Percentiles rank a stretch among this genome's conserved stretches.
Evolutionary conservation across 2,797 vertebrate genomes (phyloP).

Genomic region (Geotrypetes seraphini): DNA sequence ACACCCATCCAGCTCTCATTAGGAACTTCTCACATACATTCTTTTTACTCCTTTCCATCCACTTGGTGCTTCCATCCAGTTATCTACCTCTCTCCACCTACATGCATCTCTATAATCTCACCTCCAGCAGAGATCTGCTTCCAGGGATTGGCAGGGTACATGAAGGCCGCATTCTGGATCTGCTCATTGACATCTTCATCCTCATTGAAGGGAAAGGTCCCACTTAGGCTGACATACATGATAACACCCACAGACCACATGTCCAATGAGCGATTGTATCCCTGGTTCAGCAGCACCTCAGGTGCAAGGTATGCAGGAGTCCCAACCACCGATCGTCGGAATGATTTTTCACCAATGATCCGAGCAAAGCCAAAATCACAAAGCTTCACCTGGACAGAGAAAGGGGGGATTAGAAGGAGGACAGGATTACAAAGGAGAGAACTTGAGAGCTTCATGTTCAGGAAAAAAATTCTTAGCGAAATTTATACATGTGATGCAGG

Average conservation of each 20-base stretch:
- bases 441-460: too few relatives aligned
- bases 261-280: slow-evolving; percentile 86
- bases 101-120: slow-evolving; percentile 11
- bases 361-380: slow-evolving; percentile 89
- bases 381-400: slow-evolving; percentile 67
- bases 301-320: slow-evolving; percentile 84
- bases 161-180: slow-evolving; percentile 88
- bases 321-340: slow-evolving; percentile 83
- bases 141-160: slow-evolving; percentile 87
- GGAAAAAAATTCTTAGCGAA: too few relatives aligned
- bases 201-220: slow-evolving; percentile 87
- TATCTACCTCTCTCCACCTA: too few relatives aligned
- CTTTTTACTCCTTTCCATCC: too few relatives aligned
- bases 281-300: slow-evolving; percentile 81
- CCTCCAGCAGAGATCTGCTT: slow-evolving; percentile 78
- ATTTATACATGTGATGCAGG: too few relatives aligned
- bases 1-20: too few relatives aligned
- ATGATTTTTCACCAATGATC: slow-evolving; percentile 88
- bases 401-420: not conserved
- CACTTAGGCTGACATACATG: slow-evolving; percentile 87
- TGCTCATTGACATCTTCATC: slow-evolving; percentile 90
- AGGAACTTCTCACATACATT: too few relatives aligned
- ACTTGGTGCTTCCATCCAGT: too few relatives aligned
- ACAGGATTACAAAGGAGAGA: not conserved
- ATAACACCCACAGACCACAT: slow-evolving; percentile 94